Conservation (phyloP, 1,140 invertebrate genomes). For the Laupala kohalensis region DNA sequence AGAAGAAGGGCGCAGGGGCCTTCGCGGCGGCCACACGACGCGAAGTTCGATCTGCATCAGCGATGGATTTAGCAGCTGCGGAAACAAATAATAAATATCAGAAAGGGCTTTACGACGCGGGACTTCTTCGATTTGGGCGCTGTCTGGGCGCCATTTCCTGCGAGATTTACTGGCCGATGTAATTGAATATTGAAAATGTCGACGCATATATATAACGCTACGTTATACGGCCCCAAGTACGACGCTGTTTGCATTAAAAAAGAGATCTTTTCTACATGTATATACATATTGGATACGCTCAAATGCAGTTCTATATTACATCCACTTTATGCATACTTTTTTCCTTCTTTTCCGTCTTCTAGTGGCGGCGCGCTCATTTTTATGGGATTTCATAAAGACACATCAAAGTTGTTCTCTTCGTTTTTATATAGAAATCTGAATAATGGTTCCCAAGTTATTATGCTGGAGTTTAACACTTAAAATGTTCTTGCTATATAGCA, state of each 20-base stretch:
- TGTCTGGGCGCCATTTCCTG: slow-evolving; percentile 4
- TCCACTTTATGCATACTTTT: background rate
- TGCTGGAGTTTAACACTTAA: background rate
- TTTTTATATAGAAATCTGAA: background rate
- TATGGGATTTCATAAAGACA: background rate
- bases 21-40: background rate
- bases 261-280: background rate
- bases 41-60: slow-evolving; percentile 1
- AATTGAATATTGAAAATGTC: slow-evolving; percentile 14
- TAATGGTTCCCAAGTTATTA: background rate
- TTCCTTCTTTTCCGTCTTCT: too few relatives aligned
- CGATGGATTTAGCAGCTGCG: slow-evolving; percentile 7
- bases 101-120: slow-evolving; percentile 5
- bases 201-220: slow-evolving; percentile 6
- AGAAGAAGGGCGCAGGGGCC: background rate
- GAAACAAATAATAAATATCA: slow-evolving; percentile 10
- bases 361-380: background rate
- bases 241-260: background rate
- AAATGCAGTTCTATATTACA: background rate
- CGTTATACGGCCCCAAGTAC: slow-evolving; percentile 1
- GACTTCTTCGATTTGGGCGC: slow-evolving; percentile 7
- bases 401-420: background rate
- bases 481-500: background rate
- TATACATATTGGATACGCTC: background rate
- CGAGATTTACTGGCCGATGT: slow-evolving; percentile 11